These are phyloP conservation scores for Enteromius treurensis DNA, from an alignment of 2,797 vertebrate genomes.

Conservation along the genomic window DNA sequence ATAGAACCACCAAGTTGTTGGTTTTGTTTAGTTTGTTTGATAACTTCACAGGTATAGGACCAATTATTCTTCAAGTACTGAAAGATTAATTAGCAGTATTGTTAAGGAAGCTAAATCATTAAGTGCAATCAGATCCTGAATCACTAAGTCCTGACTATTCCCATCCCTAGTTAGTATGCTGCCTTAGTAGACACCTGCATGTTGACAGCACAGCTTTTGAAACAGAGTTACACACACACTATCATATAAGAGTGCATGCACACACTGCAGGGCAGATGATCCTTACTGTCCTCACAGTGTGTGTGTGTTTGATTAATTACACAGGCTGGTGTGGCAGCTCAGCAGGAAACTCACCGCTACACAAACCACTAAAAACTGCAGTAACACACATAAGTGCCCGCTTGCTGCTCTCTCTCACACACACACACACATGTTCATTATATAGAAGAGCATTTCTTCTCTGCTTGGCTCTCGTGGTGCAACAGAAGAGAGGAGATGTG, in stretches of 20 bases:
- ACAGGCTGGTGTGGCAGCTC: neutral
- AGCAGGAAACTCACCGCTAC: neutral
- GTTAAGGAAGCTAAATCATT: neutral
- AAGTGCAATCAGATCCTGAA: neutral
- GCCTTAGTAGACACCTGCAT: conserved; percentile 9
- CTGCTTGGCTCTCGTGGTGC: conserved; percentile 2
- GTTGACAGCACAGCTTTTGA: neutral
- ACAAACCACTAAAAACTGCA: neutral
- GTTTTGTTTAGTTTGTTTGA: neutral
- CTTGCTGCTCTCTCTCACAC: neutral
- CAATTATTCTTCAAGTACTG: neutral
- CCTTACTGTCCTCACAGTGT: neutral
- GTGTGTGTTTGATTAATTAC: conserved; percentile 30
- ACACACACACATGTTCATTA: conserved; percentile 11
- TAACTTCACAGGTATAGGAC: neutral
- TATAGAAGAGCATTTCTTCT: conserved; percentile 12
- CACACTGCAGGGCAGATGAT: conserved; percentile 25
- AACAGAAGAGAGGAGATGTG: conserved; percentile 19
- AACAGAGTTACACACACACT: neutral
- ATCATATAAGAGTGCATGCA: neutral
- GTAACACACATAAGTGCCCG: conserved; percentile 1
- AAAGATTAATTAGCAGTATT: neutral
- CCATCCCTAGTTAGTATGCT: conserved; percentile 10
- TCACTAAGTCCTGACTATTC: conserved; percentile 5
- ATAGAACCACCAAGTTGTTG: neutral